A percentile compares a stretch with the other conserved stretches of the same genome.
phyloP scores from a whole-genome alignment of 2,888 invertebrate genomes.

The Mellilla xanthometata region DNA sequence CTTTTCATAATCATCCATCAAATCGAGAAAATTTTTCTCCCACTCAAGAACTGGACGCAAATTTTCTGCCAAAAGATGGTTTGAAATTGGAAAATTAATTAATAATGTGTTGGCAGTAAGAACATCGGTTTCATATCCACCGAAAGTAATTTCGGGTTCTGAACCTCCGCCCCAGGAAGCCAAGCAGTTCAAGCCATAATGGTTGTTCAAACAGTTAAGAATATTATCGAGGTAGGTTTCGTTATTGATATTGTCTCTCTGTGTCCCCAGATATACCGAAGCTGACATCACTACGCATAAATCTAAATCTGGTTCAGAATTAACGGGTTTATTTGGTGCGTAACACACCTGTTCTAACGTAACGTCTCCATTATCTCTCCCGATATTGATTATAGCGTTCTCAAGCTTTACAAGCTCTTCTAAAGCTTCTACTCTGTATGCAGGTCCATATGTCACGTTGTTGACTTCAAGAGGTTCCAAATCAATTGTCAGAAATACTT shows the following conservation, averaged over 20 bases:
- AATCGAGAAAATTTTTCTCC: slow-evolving; percentile 88
- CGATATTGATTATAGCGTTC: slow-evolving; percentile 84
- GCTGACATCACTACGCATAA: slow-evolving; percentile 92
- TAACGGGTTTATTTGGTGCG: slow-evolving; percentile 89
- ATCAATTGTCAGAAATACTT: slow-evolving; percentile 89
- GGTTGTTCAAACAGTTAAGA: slow-evolving; percentile 66
- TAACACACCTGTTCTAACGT: slow-evolving; percentile 87
- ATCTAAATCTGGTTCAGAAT: slow-evolving; percentile 72
- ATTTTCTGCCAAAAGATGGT: slow-evolving; percentile 83
- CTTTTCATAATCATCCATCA: slow-evolving; percentile 82
- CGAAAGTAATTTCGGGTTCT: slow-evolving; percentile 91
- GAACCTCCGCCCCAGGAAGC: slow-evolving; percentile 94
- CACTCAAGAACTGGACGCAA: slow-evolving; percentile 86
- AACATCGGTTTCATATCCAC: slow-evolving; percentile 84
- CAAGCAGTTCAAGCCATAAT: slow-evolving; percentile 83
- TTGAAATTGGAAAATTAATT: slow-evolving; percentile 90
- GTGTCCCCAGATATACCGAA: slow-evolving; percentile 89
- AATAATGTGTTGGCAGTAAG: slow-evolving; percentile 82
- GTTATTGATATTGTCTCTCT: slow-evolving; percentile 74
- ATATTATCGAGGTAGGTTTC: slow-evolving; percentile 62
- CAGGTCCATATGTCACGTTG: slow-evolving; percentile 87
- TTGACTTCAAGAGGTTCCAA: slow-evolving; percentile 61
- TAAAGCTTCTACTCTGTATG: slow-evolving; percentile 90
- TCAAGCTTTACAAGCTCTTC: slow-evolving; percentile 87
- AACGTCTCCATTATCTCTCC: slow-evolving; percentile 76